Evolutionary conservation across 2,888 invertebrate species (phyloP), one percentile per base, ranked within the genome.

Genomic region (Elmis aenea): DNA sequence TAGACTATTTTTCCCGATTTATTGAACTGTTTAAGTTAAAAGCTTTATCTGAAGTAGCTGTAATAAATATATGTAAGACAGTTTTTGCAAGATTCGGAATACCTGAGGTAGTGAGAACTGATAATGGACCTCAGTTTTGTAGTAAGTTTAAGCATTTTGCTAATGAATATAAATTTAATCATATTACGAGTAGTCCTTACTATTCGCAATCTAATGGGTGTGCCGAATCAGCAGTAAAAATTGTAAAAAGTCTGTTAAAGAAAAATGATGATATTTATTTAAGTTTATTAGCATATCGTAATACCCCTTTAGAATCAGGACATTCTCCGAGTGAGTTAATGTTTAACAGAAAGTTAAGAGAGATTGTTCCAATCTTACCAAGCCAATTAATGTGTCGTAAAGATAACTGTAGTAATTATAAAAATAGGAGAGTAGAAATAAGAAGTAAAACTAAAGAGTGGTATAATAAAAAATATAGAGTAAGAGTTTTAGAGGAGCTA

Each of bases 71-170:
- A 9, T 2, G 16, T 13, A 32, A 40, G 38, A 10, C 11, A 8
- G 14, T 43, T 2, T 50, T 51, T 31, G 22, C 42, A n/a, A 38
- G 41, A 26, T 36, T 33, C 28, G 49, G 47, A 8, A 38, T 46
- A 5, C 42, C 49, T 3, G 45, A 50, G 14, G 35, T 41, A 18
- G 38, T 48, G 3, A 20, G 41, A 16, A 30, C 34, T 8, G 43
- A 48, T 23, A 41, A 23, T 24, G 32, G 24, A 13, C 32, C 32
- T 9, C 24, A 32, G 15, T 32, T 32, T 9, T 10, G n/a, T 27
- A n/a, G n/a, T n/a, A n/a, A n/a, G n/a, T n/a, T n/a, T n/a, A n/a
- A n/a, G n/a, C n/a, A n/a, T n/a, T n/a, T 28, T 26, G 23, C 35
- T 1, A 8, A 13, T 6, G 28, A 33, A 8, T 41, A 37, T 25